Percentiles rank a stretch among this genome's conserved stretches.
Evolutionary conservation across 2,113 vertebrate genomes (phyloP).

Genomic region (Raja brachyura): DNA sequence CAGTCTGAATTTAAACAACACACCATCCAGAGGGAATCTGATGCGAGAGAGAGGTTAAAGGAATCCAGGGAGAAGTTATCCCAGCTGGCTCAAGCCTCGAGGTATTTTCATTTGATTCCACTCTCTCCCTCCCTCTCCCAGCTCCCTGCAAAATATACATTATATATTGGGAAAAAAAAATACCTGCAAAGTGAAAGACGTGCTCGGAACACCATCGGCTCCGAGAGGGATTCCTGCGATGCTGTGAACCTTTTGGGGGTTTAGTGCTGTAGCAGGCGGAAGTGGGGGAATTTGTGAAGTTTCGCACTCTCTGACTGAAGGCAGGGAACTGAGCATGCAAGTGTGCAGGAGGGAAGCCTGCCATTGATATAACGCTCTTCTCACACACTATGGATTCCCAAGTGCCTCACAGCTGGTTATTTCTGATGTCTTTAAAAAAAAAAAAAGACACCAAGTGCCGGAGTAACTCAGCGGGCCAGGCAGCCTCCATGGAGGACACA

Average conservation of each 20-base stretch:
- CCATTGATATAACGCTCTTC: not conserved
- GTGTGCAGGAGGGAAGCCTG: not conserved
- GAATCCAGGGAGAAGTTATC: not conserved
- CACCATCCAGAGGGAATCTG: not conserved
- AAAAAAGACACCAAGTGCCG: too few relatives aligned
- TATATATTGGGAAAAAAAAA: too few relatives aligned
- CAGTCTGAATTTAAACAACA: conserved; percentile 16
- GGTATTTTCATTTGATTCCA: not conserved
- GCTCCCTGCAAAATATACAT: not conserved
- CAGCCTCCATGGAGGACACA: too few relatives aligned
- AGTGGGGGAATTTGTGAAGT: not conserved
- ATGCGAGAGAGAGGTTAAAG: not conserved
- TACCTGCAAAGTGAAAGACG: not conserved
- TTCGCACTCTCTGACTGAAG: not conserved
- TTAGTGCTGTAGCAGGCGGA: not conserved
- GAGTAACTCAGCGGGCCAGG: too few relatives aligned
- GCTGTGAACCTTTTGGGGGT: not conserved
- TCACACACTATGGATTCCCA: not conserved
- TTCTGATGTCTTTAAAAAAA: not conserved
- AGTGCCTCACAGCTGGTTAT: not conserved
- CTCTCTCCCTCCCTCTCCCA: not conserved
- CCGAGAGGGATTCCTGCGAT: conserved; percentile 17
- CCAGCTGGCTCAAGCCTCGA: not conserved
- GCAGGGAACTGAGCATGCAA: not conserved
- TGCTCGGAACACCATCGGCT: not conserved